phyloP scores from a whole-genome alignment of 2,797 vertebrate genomes.

The Myripristis jacobus region DNA sequence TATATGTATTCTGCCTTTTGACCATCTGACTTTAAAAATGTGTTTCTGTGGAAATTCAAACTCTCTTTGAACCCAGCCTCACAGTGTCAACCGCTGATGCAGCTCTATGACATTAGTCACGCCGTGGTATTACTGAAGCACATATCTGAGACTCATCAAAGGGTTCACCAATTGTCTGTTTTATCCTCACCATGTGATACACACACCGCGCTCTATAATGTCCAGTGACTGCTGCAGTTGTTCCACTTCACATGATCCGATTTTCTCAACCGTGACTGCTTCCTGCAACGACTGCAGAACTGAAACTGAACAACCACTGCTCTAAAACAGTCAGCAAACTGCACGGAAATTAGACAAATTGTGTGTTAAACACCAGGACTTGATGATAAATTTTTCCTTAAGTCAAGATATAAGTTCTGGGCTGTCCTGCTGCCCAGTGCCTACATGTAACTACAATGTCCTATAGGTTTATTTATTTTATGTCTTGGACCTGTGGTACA shows the following conservation, averaged over 20 bases:
- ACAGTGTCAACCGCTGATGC: slow-evolving; percentile 63
- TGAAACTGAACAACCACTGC: background rate
- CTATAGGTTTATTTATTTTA: too few species aligned
- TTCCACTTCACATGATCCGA: slow-evolving; percentile 43
- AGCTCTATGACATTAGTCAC: slow-evolving; percentile 67
- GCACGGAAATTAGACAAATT: background rate
- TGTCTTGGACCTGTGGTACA: too few species aligned
- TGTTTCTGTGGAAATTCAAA: slow-evolving; percentile 55
- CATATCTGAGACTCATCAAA: slow-evolving; percentile 23
- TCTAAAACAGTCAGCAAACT: background rate
- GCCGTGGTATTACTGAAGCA: slow-evolving; percentile 47
- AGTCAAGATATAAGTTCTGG: background rate
- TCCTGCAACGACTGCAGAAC: slow-evolving; percentile 15
- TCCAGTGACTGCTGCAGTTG: background rate
- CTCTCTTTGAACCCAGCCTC: slow-evolving; percentile 56
- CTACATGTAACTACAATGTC: too few species aligned
- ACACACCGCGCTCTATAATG: background rate
- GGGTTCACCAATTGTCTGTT: slow-evolving; percentile 44
- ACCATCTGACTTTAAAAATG: slow-evolving; percentile 10
- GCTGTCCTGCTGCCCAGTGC: too few species aligned
- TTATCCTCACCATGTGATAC: slow-evolving; percentile 43
- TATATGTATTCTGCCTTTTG: background rate
- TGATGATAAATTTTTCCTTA: background rate
- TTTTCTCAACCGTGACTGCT: slow-evolving; percentile 15
- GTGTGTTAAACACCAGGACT: background rate